Evolutionary conservation across 2,888 invertebrate genomes (phyloP).

Genomic region (Torymus tubicola): DNA sequence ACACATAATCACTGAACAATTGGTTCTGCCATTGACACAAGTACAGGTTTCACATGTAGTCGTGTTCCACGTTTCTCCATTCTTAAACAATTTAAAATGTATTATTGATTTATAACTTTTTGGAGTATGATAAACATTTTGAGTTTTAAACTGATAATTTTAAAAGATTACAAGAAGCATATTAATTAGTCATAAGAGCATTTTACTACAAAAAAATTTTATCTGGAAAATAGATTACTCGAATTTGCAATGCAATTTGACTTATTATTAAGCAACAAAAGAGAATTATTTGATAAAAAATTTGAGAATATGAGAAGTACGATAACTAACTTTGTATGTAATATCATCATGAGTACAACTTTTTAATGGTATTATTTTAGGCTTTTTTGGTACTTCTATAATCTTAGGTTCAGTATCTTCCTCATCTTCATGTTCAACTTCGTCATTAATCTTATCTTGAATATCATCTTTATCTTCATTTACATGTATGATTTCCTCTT

Average conservation of each 20-base stretch:
- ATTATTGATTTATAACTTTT: too few species aligned
- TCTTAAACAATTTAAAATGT: constrained; percentile 78
- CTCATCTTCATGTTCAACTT: background rate
- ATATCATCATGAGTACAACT: background rate
- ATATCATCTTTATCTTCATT: background rate
- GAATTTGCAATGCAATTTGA: too few species aligned
- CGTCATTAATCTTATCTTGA: background rate
- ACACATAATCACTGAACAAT: constrained; percentile 91
- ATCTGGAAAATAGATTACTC: too few species aligned
- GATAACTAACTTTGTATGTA: constrained; percentile 12
- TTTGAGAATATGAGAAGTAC: background rate
- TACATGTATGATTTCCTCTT: too few species aligned
- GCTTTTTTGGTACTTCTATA: too few species aligned
- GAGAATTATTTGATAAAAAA: too few species aligned
- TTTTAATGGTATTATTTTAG: background rate
- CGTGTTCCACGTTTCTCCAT: constrained; percentile 88
- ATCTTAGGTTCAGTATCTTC: background rate
- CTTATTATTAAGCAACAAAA: too few species aligned
- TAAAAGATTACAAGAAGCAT: too few species aligned
- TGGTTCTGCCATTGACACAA: constrained; percentile 89
- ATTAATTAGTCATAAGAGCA: too few species aligned
- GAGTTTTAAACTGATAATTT: too few species aligned
- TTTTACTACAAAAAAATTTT: too few species aligned
- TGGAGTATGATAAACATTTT: too few species aligned
- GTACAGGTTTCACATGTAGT: constrained; percentile 90